phyloP scores from a whole-genome alignment of 2,797 vertebrate genomes.

The Sandelia bainsii region DNA sequence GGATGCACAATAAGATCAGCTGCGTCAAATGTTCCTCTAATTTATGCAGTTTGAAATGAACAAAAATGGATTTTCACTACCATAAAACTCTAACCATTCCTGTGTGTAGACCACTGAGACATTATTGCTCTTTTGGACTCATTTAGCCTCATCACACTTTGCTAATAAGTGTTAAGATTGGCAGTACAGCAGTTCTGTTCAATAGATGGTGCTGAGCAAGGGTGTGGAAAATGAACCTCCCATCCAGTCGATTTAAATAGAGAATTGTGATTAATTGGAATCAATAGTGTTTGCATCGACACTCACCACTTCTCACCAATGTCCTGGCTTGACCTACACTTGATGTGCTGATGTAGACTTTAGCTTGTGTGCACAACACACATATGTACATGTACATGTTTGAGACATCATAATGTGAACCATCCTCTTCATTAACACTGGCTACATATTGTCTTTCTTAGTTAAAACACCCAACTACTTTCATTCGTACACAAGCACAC shows the following conservation, averaged over 20 bases:
- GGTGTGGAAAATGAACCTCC: conserved; percentile 71
- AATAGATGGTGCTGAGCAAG: conserved; percentile 64
- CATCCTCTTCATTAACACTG: conserved; percentile 38
- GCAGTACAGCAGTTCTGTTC: conserved; percentile 38
- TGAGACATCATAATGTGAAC: conserved; percentile 10
- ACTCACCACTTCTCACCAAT: conserved; percentile 48
- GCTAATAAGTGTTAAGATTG: conserved; percentile 60
- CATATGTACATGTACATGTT: conserved; percentile 5
- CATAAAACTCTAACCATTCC: conserved; percentile 12
- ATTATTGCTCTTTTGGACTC: conserved; percentile 37
- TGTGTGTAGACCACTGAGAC: conserved; percentile 33
- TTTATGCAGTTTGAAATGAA: conserved; percentile 15
- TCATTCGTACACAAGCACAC: conserved; percentile 11
- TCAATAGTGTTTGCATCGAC: conserved; percentile 58
- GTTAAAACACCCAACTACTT: not conserved
- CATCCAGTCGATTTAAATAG: conserved; percentile 64
- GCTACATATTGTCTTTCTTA: not conserved
- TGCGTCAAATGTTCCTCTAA: conserved; percentile 1
- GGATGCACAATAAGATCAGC: not conserved
- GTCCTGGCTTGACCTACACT: conserved; percentile 25
- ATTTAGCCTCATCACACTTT: conserved; percentile 38
- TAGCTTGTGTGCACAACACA: not conserved
- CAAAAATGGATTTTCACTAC: conserved; percentile 5
- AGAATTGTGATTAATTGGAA: conserved; percentile 81
- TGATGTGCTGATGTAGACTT: conserved; percentile 37